Conservation (phyloP, 2,113 vertebrate species). For the Nibea coibor region DNA sequence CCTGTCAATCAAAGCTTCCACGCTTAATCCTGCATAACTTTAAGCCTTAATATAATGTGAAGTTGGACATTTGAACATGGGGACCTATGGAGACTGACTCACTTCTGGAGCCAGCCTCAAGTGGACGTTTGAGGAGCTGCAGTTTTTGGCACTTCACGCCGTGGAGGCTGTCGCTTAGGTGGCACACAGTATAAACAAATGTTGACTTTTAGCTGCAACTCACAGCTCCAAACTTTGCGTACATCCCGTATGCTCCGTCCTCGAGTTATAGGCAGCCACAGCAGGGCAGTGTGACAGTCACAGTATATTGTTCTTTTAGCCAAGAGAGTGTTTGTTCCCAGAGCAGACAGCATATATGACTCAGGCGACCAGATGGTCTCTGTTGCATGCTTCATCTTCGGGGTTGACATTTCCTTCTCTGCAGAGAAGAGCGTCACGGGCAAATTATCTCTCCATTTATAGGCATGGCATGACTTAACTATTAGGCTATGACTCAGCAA, state of each 20-base stretch:
- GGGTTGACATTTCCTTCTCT: conserved; percentile 56
- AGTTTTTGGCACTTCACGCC: no score
- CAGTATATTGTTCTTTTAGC: conserved; percentile 53
- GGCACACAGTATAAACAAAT: no score
- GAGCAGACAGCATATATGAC: conserved; percentile 56
- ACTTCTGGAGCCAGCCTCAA: no score
- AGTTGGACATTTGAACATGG: no score
- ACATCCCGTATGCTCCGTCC: not conserved
- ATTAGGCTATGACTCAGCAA: conserved; percentile 9
- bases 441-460: conserved; percentile 52
- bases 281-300: conserved; percentile 15
- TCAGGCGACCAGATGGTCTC: conserved; percentile 73
- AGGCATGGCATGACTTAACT: conserved; percentile 30
- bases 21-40: no score
- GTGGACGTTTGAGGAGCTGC: no score
- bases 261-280: conserved; percentile 11
- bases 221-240: no score
- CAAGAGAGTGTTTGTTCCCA: conserved; percentile 48
- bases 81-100: no score
- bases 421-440: conserved; percentile 29
- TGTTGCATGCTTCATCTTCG: conserved; percentile 60
- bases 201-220: no score
- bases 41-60: no score
- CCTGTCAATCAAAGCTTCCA: no score
- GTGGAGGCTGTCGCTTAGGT: no score